Base-by-base conservation (phyloP, 30 jellyfish, hydroid and myxozoan genomes). In the Aurelia coerulea region DNA sequence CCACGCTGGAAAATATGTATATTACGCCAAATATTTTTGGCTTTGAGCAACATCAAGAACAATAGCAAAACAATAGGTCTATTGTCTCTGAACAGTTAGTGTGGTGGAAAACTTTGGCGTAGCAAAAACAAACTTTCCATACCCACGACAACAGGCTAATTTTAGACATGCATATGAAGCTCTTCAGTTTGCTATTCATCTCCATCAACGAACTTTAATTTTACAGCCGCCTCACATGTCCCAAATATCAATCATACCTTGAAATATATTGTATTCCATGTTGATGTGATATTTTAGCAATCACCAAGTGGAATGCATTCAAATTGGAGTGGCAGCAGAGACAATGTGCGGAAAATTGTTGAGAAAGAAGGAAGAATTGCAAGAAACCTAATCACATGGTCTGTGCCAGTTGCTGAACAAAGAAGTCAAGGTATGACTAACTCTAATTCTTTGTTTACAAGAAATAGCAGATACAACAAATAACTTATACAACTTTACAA, bases 301-400 rank as follows among this genome's bases (percentile, higher is more conserved):
- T 81, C 91, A 41, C 84, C 91, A 67, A 46, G 56, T 83, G 92
- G 92, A 60, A 52, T 83, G 85, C 94, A 73, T 53, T 85, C 88
- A 18, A 74, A 37, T 35, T 76, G 88, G 91, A 91, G 90, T 81
- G 97, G 98, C 29, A 93, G 96, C 78, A 69, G 96, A 54, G 99
- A 94, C 84, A 83, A 89, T 94, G 99, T 94, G 33, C 74, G 97
- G 34, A 84, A 88, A 52, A 94, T 94, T 68, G 99, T 94, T 49
- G 99, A 88, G 56, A 90, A 89, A 75, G 99, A 94, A 76, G 99
- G 99, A 33, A 88, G 95, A 68, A 89, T 68, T 88, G 99, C 99
- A 69, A 65, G 99, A 69, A 94, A 94, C 68, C 86, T 94, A 23
- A 75, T 94, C 53, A 88, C 94, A 12, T 94, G 99, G 99, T 94